These are phyloP conservation scores for Hipparchia semele DNA, from an alignment of 2,888 invertebrate species.

Conservation along the genomic window DNA sequence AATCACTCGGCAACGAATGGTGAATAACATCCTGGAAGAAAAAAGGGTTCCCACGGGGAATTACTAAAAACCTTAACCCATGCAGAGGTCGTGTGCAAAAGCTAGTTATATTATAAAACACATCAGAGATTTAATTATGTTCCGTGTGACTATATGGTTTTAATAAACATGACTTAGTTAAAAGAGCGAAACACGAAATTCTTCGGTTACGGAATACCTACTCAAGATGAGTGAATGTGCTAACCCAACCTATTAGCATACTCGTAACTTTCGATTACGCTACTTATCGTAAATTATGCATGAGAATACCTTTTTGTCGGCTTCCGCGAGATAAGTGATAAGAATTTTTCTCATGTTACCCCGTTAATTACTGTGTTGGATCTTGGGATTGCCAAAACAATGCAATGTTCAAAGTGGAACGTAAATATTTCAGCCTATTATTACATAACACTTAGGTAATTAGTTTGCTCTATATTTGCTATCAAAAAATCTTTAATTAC, in stretches of 20 bases:
- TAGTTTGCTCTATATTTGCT: background rate
- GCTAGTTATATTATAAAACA: too few relatives aligned
- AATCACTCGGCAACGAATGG: background rate
- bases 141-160: background rate
- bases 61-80: too few relatives aligned
- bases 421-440: background rate
- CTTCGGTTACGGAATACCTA: conserved; percentile 11
- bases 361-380: conserved; percentile 25
- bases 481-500: background rate
- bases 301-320: conserved; percentile 34
- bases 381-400: conserved; percentile 21
- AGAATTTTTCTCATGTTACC: conserved; percentile 37
- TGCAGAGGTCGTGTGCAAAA: background rate
- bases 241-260: conserved; percentile 26
- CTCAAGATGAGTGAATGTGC: conserved; percentile 27
- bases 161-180: conserved; percentile 11
- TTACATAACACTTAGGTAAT: background rate
- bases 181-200: conserved; percentile 11
- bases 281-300: conserved; percentile 27
- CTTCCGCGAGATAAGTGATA: conserved; percentile 41
- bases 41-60: too few relatives aligned
- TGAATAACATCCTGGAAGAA: background rate
- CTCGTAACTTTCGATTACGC: conserved; percentile 37
- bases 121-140: background rate
- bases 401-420: conserved; percentile 18